Evolutionary conservation across 2,113 vertebrate species (phyloP).

Genomic region (Myiozetetes cayanensis): DNA sequence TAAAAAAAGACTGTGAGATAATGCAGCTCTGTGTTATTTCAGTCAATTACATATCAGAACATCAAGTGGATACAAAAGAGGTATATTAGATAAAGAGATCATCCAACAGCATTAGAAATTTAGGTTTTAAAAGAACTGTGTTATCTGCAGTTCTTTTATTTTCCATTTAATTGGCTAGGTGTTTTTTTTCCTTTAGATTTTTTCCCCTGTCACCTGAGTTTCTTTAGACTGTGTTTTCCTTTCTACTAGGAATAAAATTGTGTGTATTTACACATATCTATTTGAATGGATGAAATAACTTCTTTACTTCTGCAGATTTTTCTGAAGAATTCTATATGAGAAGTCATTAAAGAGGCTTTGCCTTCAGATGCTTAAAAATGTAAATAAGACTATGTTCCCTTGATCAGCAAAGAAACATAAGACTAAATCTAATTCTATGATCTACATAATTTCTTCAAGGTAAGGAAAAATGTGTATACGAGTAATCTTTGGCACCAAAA

Average conservation of each 20-base stretch:
- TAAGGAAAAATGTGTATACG: slow-evolving; percentile 20
- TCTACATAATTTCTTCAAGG: slow-evolving; percentile 30
- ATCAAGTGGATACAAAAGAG: neutral
- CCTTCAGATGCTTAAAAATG: slow-evolving; percentile 16
- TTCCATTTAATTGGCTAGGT: neutral
- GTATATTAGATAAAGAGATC: neutral
- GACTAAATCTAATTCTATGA: slow-evolving; percentile 2
- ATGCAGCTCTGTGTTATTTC: neutral
- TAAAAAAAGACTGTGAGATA: neutral
- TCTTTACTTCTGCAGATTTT: neutral
- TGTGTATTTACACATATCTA: too few relatives aligned
- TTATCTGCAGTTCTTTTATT: neutral
- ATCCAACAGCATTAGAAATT: neutral
- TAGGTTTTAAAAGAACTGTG: neutral
- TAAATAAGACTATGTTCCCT: neutral
- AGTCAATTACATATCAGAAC: neutral
- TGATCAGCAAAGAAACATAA: slow-evolving; percentile 58
- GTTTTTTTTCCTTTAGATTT: neutral
- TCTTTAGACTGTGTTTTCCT: neutral
- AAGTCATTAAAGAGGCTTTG: slow-evolving; percentile 2
- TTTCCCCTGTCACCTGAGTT: slow-evolving; percentile 13
- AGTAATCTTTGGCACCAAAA: slow-evolving; percentile 83
- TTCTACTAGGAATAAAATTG: neutral
- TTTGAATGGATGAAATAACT: neutral
- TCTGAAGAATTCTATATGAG: neutral